Evolutionary conservation across 2,888 invertebrate species (phyloP), one percentile per base, ranked within the genome.

Genomic region (Morinoia aosen): DNA sequence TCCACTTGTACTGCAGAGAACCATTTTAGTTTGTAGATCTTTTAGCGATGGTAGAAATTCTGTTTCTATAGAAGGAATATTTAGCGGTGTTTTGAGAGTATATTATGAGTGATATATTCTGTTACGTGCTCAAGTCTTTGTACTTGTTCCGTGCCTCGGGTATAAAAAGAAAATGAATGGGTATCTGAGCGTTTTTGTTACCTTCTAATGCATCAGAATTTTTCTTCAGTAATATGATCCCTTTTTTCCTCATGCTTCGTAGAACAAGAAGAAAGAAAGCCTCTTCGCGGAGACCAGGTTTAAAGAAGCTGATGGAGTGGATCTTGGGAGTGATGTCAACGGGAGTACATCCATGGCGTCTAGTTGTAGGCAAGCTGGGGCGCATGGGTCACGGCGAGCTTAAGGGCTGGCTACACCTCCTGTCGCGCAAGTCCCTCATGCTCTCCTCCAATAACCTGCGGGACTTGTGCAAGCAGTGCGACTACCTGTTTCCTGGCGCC

Each of bases 381-480:
- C 98, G 99, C 96, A 98, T 99, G 96, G 99, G 99, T 0, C 99
- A 99, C 97, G 99, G 99, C 57, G 99, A 99, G 97, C 98, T 99
- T 91, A 99, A 99, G 98, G 98, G 99, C 39, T 99, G 99, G 99
- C 99, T 99, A 97, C 99, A 98, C 98, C 97, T 99, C 96, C 97
- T 99, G 96, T 99, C 99, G 97, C 98, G 99, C 97, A 99, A 99
- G 97, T 98, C 99, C 97, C 98, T 99, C 95, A 98, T 98, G 96
- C 98, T 98, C 97, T 99, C 99, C 48, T 99, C 99, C 96, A 98
- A 98, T 97, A 98, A 98, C 97, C 98, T 99, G 97, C 98, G 98
- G 97, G 99, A 99, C 97, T 98, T 99, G 97, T 99, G 99, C 97
- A 98, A 98, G 97, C 98, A 98, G 97, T 99, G 99, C 97, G 98